Evolutionary conservation across 1,140 invertebrate species (phyloP).

Genomic region (Maniola jurtina): DNA sequence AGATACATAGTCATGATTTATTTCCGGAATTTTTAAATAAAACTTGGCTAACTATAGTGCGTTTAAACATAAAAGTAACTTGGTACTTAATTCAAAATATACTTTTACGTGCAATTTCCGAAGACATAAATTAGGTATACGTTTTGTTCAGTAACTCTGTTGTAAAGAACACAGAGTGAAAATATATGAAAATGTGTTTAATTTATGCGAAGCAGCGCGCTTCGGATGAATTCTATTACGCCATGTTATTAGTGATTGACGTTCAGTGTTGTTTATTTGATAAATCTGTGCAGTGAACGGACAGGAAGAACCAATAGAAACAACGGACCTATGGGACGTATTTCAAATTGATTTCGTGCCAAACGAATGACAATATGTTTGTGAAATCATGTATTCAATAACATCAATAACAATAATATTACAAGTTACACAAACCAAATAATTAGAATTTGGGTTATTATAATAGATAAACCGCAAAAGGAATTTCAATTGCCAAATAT

Average conservation of each 20-base stretch:
- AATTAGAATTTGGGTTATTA: too few relatives aligned
- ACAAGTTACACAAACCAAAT: too few relatives aligned
- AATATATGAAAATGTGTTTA: conserved; percentile 1
- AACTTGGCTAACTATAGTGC: not conserved
- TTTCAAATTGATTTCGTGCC: not conserved
- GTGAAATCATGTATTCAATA: not conserved
- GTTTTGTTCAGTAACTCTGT: not conserved
- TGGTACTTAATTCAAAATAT: not conserved
- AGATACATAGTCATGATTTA: not conserved
- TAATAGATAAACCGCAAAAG: too few relatives aligned
- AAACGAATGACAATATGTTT: not conserved
- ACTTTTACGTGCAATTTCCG: not conserved
- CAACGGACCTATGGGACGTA: not conserved
- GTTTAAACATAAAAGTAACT: not conserved
- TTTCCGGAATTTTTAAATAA: not conserved
- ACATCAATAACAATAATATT: too few relatives aligned
- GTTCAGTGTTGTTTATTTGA: conserved; percentile 8
- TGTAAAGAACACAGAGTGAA: not conserved
- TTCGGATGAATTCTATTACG: conserved; percentile 6
- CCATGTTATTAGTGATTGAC: conserved; percentile 5
- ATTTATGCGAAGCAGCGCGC: not conserved
- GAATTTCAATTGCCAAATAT: too few relatives aligned
- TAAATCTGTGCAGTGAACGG: conserved; percentile 2
- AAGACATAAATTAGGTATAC: not conserved
- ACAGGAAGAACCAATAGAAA: not conserved